A percentile compares a stretch with the other conserved stretches of the same genome.
These are phyloP conservation scores for Takifugu flavidus DNA, from an alignment of 2,113 vertebrate species.

Conservation along the genomic window DNA sequence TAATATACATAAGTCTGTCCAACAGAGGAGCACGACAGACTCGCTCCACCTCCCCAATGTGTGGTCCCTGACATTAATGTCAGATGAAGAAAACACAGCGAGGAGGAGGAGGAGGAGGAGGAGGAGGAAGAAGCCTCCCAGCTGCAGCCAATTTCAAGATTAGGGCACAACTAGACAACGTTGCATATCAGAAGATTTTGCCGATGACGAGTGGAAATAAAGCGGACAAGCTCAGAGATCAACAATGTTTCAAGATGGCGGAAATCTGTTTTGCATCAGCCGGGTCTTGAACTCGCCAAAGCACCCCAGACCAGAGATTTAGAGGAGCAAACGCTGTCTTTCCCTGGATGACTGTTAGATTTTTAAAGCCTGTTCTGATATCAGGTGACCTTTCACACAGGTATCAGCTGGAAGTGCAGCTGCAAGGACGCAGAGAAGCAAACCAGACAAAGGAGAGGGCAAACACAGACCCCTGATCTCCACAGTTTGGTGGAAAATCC, in stretches of 20 bases:
- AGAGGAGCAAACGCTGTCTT: too few relatives aligned
- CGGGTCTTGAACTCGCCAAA: too few relatives aligned
- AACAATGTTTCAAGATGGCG: too few relatives aligned
- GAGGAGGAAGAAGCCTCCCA: slow-evolving; percentile 23
- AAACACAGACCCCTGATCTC: background rate
- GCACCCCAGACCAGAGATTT: too few relatives aligned
- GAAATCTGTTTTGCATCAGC: too few relatives aligned
- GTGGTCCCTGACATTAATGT: slow-evolving; percentile 56
- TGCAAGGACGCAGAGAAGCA: background rate
- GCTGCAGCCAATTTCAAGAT: slow-evolving; percentile 34
- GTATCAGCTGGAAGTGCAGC: background rate
- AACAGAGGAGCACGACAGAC: slow-evolving; percentile 32
- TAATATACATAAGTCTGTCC: slow-evolving; percentile 51
- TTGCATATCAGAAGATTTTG: background rate
- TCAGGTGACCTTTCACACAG: too few relatives aligned
- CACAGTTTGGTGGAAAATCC: slow-evolving; percentile 4
- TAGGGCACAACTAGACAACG: slow-evolving; percentile 1
- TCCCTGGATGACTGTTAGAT: too few relatives aligned
- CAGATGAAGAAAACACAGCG: slow-evolving; percentile 28
- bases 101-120: slow-evolving; percentile 8
- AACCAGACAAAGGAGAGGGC: background rate
- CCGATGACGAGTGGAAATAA: too few relatives aligned
- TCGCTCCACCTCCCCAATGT: slow-evolving; percentile 49
- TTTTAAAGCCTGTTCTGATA: too few relatives aligned
- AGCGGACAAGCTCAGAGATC: too few relatives aligned